Evolutionary conservation across 1,140 invertebrate species (phyloP).

Genomic region (Yoshiicerus persimilis): DNA sequence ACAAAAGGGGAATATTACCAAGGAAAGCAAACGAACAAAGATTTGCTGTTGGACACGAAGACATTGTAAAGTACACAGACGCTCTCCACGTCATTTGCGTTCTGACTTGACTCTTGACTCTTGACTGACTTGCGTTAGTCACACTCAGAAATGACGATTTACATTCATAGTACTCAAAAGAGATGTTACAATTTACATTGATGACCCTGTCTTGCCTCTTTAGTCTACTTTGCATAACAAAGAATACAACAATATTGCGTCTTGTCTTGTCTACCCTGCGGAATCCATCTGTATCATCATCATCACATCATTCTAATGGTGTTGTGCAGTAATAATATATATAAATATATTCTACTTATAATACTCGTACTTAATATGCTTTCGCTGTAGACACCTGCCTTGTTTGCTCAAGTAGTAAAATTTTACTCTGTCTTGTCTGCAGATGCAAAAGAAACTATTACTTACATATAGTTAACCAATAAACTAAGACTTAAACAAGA

Average conservation of each 20-base stretch:
- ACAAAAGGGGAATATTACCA: not conserved
- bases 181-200: not conserved
- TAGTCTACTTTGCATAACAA: constrained; percentile 1
- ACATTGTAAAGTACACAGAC: not conserved
- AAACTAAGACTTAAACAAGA: not conserved
- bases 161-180: not conserved
- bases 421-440: not conserved
- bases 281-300: not conserved
- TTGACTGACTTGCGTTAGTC: not conserved
- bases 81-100: too few species aligned
- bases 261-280: not conserved
- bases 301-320: not conserved
- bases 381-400: not conserved
- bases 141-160: not conserved
- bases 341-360: not conserved
- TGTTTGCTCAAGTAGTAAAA: not conserved
- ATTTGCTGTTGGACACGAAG: not conserved
- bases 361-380: too few species aligned
- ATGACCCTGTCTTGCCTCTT: not conserved
- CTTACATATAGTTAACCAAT: not conserved
- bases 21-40: too few species aligned
- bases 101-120: not conserved
- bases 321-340: too few species aligned
- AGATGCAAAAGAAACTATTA: not conserved
- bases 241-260: not conserved